Conservation (phyloP, 1,140 invertebrate genomes). For the Streblospio benedicti region DNA sequence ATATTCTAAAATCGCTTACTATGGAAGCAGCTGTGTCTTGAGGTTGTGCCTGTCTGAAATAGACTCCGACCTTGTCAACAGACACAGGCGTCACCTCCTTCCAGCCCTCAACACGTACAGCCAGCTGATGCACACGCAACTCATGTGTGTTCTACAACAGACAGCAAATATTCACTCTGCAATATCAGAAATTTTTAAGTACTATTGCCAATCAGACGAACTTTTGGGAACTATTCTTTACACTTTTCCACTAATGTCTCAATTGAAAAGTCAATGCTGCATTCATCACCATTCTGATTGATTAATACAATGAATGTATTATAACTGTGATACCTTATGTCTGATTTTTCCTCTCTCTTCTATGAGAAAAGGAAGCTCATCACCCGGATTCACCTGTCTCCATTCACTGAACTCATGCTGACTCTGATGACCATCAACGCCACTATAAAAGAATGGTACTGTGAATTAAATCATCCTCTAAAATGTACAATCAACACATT, state of each 20-base stretch:
- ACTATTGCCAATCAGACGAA: too few relatives aligned
- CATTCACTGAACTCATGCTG: slow-evolving; percentile 21
- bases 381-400: slow-evolving; percentile 35
- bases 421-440: not conserved
- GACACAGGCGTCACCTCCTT: slow-evolving; percentile 74
- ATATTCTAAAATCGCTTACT: too few relatives aligned
- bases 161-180: too few relatives aligned
- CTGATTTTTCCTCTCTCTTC: slow-evolving; percentile 60
- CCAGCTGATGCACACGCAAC: slow-evolving; percentile 71
- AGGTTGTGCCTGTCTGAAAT: slow-evolving; percentile 68
- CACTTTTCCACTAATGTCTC: not conserved
- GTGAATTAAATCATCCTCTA: not conserved
- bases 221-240: too few relatives aligned
- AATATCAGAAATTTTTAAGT: too few relatives aligned
- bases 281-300: not conserved
- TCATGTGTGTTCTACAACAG: slow-evolving; percentile 64
- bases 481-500: not conserved
- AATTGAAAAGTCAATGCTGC: not conserved
- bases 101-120: slow-evolving; percentile 84
- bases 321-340: slow-evolving; percentile 38
- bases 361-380: slow-evolving; percentile 41
- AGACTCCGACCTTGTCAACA: slow-evolving; percentile 88
- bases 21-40: too few relatives aligned
- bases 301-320: not conserved
- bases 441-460: not conserved